Evolutionary conservation across 2,888 invertebrate species (phyloP).

Genomic region (Eustalomyia histrio): DNA sequence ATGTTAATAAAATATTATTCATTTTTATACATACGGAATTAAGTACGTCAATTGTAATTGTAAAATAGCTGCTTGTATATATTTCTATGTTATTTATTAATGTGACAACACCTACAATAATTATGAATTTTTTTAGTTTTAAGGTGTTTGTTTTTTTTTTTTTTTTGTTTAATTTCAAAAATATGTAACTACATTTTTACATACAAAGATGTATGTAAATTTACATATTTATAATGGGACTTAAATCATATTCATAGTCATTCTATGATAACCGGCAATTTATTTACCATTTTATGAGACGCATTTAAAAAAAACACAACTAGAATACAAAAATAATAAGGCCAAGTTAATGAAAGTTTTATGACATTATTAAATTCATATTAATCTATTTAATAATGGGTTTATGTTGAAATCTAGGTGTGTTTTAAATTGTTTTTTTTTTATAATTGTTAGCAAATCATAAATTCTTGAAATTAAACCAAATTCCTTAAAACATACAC

Average conservation of each 20-base stretch:
- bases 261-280: neutral
- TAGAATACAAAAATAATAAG: neutral
- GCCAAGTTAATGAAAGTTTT: slow-evolving; percentile 25
- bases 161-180: neutral
- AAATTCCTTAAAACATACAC: no score
- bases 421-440: no score
- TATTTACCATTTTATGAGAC: slow-evolving; percentile 25
- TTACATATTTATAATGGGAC: neutral
- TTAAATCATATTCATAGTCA: slow-evolving; percentile 9
- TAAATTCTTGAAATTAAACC: no score
- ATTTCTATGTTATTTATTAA: slow-evolving; percentile 21
- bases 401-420: no score
- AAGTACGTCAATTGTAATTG: neutral
- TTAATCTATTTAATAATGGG: neutral
- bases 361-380: slow-evolving; percentile 21
- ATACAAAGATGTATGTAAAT: slow-evolving; percentile 1
- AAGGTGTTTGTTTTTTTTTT: slow-evolving; percentile 16
- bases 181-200: neutral
- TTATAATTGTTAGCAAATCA: no score
- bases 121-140: neutral
- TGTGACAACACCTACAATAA: slow-evolving; percentile 41
- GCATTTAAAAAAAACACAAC: slow-evolving; percentile 10
- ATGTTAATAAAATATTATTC: slow-evolving; percentile 32
- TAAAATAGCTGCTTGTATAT: slow-evolving; percentile 10
- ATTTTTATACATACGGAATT: neutral